Conservation (phyloP, 2,113 vertebrate species). For the Lathamus discolor region DNA sequence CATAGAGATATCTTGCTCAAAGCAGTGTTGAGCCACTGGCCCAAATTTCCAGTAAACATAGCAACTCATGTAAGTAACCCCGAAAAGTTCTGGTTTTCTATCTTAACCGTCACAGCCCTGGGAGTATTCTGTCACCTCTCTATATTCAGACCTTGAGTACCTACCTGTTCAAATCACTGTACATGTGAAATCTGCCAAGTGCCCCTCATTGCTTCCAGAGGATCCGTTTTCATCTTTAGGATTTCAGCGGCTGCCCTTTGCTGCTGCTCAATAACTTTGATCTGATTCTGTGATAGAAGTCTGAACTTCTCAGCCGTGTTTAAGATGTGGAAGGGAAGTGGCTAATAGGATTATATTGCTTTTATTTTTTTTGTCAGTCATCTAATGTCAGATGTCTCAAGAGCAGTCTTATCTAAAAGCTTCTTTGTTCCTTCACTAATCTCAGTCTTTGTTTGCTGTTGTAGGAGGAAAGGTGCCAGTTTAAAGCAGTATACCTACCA, state of each 20-base stretch:
- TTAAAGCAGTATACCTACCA: not conserved
- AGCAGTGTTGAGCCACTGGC: not conserved
- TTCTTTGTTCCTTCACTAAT: not conserved
- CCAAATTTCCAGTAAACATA: not conserved
- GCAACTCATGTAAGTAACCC: not conserved
- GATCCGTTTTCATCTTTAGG: fast-evolving
- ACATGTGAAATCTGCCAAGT: not conserved
- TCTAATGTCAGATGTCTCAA: not conserved
- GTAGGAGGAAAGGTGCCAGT: not conserved
- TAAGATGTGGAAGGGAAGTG: not conserved
- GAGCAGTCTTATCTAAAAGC: not conserved
- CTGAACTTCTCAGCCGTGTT: not conserved
- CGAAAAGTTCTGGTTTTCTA: not conserved
- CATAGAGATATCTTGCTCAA: not conserved
- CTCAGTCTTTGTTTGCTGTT: not conserved
- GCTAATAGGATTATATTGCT: not conserved
- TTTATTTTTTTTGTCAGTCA: not conserved
- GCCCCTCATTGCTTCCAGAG: not conserved
- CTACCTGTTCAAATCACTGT: not conserved
- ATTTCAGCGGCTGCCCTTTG: not conserved
- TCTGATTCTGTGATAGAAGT: not conserved
- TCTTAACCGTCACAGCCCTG: not conserved
- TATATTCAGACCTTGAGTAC: not conserved
- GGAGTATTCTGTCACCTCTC: not conserved
- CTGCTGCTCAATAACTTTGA: not conserved